Conservation (phyloP, 2,797 vertebrate species). For the Sebastes flavidus region DNA sequence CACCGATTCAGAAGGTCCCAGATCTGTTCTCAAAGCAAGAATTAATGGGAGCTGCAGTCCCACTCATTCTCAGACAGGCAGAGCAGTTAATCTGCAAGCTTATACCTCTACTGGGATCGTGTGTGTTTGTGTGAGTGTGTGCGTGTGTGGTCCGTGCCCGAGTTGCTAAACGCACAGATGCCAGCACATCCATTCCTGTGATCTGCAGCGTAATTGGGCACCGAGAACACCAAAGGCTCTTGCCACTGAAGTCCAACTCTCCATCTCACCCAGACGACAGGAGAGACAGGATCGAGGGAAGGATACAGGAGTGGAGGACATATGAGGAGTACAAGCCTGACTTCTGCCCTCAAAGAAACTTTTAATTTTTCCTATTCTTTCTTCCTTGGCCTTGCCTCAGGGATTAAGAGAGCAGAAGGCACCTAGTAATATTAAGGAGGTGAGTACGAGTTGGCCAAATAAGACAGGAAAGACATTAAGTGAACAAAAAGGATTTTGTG, state of each 20-base stretch:
- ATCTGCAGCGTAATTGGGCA: constrained; percentile 40
- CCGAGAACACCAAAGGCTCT: constrained; percentile 24
- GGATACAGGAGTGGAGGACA: background rate
- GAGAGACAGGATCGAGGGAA: background rate
- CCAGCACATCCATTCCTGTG: constrained; percentile 36
- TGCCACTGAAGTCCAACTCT: constrained; percentile 15
- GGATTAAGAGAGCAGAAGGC: constrained; percentile 11
- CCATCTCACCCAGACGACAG: background rate
- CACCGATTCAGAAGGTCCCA: background rate
- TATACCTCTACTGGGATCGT: constrained; percentile 18
- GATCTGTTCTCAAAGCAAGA: constrained; percentile 39
- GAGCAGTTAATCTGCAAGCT: constrained; percentile 53
- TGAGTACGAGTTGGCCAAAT: constrained; percentile 1
- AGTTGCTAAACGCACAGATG: constrained; percentile 37
- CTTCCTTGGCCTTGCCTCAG: background rate
- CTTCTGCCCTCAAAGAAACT: constrained; percentile 5
- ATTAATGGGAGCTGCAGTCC: constrained; percentile 42
- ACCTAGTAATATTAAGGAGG: background rate
- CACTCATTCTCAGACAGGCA: constrained; percentile 46
- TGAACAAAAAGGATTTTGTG: constrained; percentile 45
- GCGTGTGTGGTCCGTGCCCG: background rate
- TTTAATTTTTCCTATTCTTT: background rate
- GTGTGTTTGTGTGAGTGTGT: background rate
- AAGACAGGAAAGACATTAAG: constrained; percentile 1
- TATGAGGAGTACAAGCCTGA: background rate